Base-by-base conservation (phyloP, 2,888 invertebrate species). In the Keiferia lycopersicella region DNA sequence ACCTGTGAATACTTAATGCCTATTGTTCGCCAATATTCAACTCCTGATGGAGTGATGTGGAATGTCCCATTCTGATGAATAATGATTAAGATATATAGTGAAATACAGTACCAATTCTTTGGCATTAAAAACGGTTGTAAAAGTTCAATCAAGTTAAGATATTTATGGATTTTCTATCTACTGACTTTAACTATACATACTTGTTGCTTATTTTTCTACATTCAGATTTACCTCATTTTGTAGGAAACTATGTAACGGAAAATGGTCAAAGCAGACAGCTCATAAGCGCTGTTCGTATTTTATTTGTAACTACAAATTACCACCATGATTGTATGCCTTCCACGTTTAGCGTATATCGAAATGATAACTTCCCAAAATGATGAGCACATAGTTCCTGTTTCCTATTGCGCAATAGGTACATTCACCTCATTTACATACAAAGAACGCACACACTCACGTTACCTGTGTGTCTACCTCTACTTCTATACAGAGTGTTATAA, bases 1-100 rank as follows among this genome's bases (percentile, higher is more conserved):
- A 79, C 86, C 83, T 79, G 83, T 87, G 88, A 89, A 91, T 91
- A 80, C 80, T 84, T 84, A 90, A 85, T 78, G 81, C 73, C 70
- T 74, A 83, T 85, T 86, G 83, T 84, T 82, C 71, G 68, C 72
- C 72, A 73, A 69, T 76, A 74, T 69, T 66, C 66, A 68, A 63
- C 66, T 68, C 66, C 72, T 72, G 73, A 65, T 68, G 58, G 71
- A 70, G 39, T 50, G 45, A 3, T 14, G 22, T 30, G 61, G 61
- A 61, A 61, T 61, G 61, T 30, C 34, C 16, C 34, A 50, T 45
- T 38, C 61, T 48, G 45, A 14, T 48, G 61, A 48, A 61, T 61
- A 26, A 60, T 45, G 22, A 45, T 45, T 22, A 45, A n/a, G n/a
- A n/a, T 2, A 45, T n/a, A 26, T 39, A 39, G 1, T 34, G 34